Base-by-base conservation (phyloP, 1,140 invertebrate species). In the Chironomus striatipennis region DNA sequence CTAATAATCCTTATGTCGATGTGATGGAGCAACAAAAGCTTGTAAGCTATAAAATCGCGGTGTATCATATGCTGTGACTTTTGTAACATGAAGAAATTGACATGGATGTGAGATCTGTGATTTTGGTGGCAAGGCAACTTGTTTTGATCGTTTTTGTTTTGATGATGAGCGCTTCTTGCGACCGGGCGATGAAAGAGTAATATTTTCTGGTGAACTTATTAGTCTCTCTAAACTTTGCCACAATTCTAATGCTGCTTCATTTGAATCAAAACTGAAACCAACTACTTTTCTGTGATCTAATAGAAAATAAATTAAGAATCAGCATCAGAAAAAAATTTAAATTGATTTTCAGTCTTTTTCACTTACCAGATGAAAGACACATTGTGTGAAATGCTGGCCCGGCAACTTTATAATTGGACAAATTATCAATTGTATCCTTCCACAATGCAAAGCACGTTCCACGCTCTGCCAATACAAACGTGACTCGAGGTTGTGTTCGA, bases 381-480 rank as follows among this genome's bases (percentile, higher is more conserved):
- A 95, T 89, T n/a, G 92, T 93, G 81, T 95, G 93, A 77, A 94
- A 95, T 21, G 88, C 89, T 15, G 85, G 84, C 1, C 89, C 87
- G 12, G 87, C 87, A 5, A 88, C 86, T 79, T 87, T 86, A 82
- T 89, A 89, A 72, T 87, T 85, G 0, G 88, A 87, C n/a, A 89
- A 79, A 77, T 89, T 88, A 77, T 89, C 92, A 76, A 95, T 91
- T n/a, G 88, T 88, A 81, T 95, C 93, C 74, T 86, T 86, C 93
- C 93, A 95, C n/a, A 95, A 81, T 34, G 90, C 88, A 80, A 95
- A 94, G 72, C 92, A 92, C 2, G 92, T 92, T 2, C 93, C 93
- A 73, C 91, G 86, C 82, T 95, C 93, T 0, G 93, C 92, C 17
- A 95, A 79, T 2, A 93, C 85, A 21, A 95, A 87, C 15, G 91